phyloP scores from a whole-genome alignment of 2,113 vertebrate genomes.

The Periophthalmodon schlosseri region DNA sequence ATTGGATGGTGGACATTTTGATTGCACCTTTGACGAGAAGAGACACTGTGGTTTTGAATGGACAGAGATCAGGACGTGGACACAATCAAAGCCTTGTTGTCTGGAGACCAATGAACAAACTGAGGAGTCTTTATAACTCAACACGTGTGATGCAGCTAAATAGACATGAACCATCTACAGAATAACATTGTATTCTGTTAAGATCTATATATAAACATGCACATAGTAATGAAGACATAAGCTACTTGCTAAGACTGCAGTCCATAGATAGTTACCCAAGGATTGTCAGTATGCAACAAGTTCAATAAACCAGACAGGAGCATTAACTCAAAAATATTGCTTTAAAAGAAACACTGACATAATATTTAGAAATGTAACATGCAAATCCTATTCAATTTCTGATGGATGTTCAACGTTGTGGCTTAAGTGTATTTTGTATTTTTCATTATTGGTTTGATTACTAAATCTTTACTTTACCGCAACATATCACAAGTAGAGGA shows the following conservation, averaged over 20 bases:
- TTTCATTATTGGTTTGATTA: background rate
- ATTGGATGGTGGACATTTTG: background rate
- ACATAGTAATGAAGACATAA: too few relatives aligned
- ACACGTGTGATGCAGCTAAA: background rate
- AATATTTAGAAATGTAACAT: too few relatives aligned
- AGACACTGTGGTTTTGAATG: slow-evolving; percentile 11
- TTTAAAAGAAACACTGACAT: too few relatives aligned
- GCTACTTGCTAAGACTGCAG: too few relatives aligned
- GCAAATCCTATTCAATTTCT: too few relatives aligned
- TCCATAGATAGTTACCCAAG: too few relatives aligned
- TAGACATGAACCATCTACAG: background rate
- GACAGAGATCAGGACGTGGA: slow-evolving; percentile 36
- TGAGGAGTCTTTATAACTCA: slow-evolving; percentile 15
- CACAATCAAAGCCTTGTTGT: slow-evolving; percentile 53
- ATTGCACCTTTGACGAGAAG: background rate
- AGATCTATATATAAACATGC: too few relatives aligned
- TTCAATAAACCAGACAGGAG: too few relatives aligned
- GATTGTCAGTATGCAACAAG: too few relatives aligned
- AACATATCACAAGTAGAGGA: background rate
- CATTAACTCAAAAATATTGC: too few relatives aligned
- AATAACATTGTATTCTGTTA: background rate
- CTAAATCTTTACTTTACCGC: background rate
- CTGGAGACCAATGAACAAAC: slow-evolving; percentile 3
- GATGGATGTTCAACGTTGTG: background rate
- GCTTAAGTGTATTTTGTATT: background rate